Evolutionary conservation across 2,888 invertebrate species (phyloP), one percentile per base, ranked within the genome.

Genomic region (Trissolcus japonicus): DNA sequence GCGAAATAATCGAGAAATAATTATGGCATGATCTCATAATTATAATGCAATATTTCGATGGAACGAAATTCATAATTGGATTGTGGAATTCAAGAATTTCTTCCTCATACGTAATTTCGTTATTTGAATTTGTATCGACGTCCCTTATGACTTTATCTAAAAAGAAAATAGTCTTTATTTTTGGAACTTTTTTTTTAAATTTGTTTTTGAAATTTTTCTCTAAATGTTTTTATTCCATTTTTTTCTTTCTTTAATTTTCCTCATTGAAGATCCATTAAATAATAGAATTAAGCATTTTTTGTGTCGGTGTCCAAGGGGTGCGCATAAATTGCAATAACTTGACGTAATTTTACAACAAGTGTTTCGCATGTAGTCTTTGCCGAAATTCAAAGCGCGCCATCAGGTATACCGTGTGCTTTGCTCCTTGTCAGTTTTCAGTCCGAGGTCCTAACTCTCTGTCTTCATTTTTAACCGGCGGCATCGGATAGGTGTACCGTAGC

Each of bases 381-480:
- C 60, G 48, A 61, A 61, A 50, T 61, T 69, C 35, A 40, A 61
- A 43, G 59, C 16, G 53, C 72, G 59, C 72, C 62, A 43, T 35
- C 35, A 35, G 57, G 35, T 71, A 63, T 71, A 71, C 57, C 68
- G 54, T 62, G 55, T 9, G 29, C 56, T 9, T 35, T 35, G 7
- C 11, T 35, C 35, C 35, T 35, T 35, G 9, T 35, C 35, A 35
- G 35, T 11, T 11, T 35, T 9, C 11, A 35, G 46, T 46, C 46
- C 14, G 46, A 46, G 46, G 11, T n/a, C 46, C 11, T n/a, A 16
- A 1, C 46, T 46, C 16, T 62, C 48, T 41, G 46, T 68, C 62
- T 62, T 59, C 40, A 61, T 54, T 59, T 65, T 63, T 68, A 57
- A 75, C 75, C 75, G 68, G 63, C 68, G 68, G 68, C 68, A 59